These are phyloP conservation scores for Gambusia holbrooki DNA, from an alignment of 2,113 vertebrate species.

Conservation along the genomic window DNA sequence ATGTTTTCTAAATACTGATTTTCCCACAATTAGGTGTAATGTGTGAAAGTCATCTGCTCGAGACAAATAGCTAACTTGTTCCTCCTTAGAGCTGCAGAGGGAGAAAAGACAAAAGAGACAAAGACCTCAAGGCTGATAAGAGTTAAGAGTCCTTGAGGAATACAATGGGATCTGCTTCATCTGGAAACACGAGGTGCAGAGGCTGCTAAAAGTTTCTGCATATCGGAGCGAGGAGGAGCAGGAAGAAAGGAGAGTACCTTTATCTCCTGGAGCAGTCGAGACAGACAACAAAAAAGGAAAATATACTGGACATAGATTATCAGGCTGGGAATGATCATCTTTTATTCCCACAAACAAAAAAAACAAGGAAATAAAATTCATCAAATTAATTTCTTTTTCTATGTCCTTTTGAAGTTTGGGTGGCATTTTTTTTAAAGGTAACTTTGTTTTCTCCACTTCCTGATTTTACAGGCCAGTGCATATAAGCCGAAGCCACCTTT, in stretches of 20 bases:
- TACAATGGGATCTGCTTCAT: slow-evolving; percentile 62
- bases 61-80: slow-evolving; percentile 49
- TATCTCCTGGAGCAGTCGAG: slow-evolving; percentile 48
- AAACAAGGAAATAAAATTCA: neutral
- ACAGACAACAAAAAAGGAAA: slow-evolving; percentile 45
- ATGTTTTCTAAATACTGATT: slow-evolving; percentile 2
- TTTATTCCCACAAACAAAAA: slow-evolving; percentile 1
- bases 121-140: slow-evolving; percentile 55
- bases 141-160: slow-evolving; percentile 64
- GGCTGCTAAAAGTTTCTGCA: slow-evolving; percentile 32
- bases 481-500: neutral
- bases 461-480: neutral
- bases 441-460: neutral
- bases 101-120: slow-evolving; percentile 45
- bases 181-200: slow-evolving; percentile 50
- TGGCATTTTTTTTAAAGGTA: too few species aligned
- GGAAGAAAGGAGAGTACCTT: slow-evolving; percentile 21
- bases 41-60: slow-evolving; percentile 3
- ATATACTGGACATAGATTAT: slow-evolving; percentile 43
- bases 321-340: slow-evolving; percentile 21
- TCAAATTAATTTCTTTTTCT: neutral
- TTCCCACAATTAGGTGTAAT: slow-evolving; percentile 24
- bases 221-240: slow-evolving; percentile 43
- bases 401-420: neutral
- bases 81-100: slow-evolving; percentile 25